Evolutionary conservation across 1,140 invertebrate species (phyloP).

Genomic region (Eriosoma lanigerum): DNA sequence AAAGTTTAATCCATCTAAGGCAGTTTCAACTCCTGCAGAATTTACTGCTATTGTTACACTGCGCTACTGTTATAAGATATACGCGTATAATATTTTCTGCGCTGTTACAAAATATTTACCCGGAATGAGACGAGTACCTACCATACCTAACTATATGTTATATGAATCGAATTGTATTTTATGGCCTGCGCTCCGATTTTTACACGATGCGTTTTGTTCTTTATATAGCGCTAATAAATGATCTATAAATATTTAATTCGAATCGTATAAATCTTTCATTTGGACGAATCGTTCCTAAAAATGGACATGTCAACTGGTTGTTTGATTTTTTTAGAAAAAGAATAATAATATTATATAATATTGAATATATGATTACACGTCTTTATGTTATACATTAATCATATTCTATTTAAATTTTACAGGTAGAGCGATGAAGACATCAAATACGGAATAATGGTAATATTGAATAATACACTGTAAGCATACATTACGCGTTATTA

Average conservation of each 20-base stretch:
- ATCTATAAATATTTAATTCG: background rate
- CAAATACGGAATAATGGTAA: background rate
- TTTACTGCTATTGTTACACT: constrained; percentile 38
- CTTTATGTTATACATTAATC: background rate
- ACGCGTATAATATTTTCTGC: constrained; percentile 12
- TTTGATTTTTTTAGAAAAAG: background rate
- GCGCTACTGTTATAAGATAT: background rate
- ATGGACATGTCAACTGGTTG: constrained; percentile 4
- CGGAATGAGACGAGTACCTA: background rate
- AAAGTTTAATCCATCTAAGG: constrained; percentile 30
- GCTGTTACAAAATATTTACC: constrained; percentile 12
- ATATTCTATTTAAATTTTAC: constrained; percentile 1
- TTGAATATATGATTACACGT: background rate
- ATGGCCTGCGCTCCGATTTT: constrained; percentile 22
- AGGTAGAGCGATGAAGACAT: background rate
- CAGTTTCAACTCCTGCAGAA: constrained; percentile 42
- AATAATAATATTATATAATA: background rate
- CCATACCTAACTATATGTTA: background rate
- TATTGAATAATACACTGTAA: background rate
- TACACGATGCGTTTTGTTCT: constrained; percentile 17
- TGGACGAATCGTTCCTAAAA: background rate
- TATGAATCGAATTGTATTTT: background rate
- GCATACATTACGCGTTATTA: background rate
- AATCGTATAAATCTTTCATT: background rate
- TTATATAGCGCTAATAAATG: constrained; percentile 3